Evolutionary conservation across 2,113 vertebrate genomes (phyloP), one percentile per base, ranked within the genome.

Genomic region (Leuciscus idus): DNA sequence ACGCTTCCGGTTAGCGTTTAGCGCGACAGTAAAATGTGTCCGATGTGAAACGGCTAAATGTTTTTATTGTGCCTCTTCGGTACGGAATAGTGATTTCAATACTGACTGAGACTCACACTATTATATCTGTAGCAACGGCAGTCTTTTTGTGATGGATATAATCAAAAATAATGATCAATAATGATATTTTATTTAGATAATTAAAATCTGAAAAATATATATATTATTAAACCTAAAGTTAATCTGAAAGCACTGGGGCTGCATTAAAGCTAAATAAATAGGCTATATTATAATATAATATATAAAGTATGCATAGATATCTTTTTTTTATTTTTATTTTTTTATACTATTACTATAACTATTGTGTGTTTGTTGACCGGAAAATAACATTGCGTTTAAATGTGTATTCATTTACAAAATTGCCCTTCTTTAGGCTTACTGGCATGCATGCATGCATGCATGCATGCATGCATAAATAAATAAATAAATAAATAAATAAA

Each of bases 11-110:
- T 11, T 11, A 8, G 6, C 17, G 3, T 15, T 15, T 21, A 12
- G 88, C 73, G 12, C 83, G 11, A 7, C 74, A 13, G 28, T 48
- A n/a, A 89, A 85, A 89, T 7, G 33, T 3, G 83, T 79, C 83
- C 86, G 88, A 15, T 5, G 19, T 73, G n/a, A 62, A 87, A 82
- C 83, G 21, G 2, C 19, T 9, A 2, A 5, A 12, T 12, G 21
- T 23, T 66, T 10, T 39, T 72, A 59, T 61, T 76, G 4, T 36
- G 4, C 48, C 39, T 59, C 55, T 43, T 13, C n/a, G n/a, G 12
- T 12, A 39, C 17, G 17, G 15, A 39, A 70, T 70, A 2, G 19
- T 57, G 52, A 57, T 57, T 57, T 57, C 55, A 57, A 57, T 61
- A 36, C 4, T 26, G 4, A 33, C 11, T 30, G 50, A 5, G 2